A percentile compares a stretch with the other conserved stretches of the same genome.
These are phyloP conservation scores for Coenobita brevimanus DNA, from an alignment of 1,140 invertebrate species.

Conservation along the genomic window DNA sequence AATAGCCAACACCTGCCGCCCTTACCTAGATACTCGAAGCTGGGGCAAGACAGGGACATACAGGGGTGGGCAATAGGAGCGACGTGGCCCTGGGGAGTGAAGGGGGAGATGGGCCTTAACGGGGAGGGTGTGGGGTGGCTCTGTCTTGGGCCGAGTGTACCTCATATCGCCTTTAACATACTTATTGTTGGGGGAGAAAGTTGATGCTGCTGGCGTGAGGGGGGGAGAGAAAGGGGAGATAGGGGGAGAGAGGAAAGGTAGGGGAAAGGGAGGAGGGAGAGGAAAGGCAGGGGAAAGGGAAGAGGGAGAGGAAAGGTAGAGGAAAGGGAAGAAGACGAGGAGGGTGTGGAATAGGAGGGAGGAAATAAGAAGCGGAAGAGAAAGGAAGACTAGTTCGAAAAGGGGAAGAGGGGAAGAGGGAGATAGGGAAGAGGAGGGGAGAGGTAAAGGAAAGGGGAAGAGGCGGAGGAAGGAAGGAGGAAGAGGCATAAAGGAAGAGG, in stretches of 20 bases:
- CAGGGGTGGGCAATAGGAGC: too few species aligned
- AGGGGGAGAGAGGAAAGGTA: neutral
- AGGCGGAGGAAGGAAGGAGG: neutral
- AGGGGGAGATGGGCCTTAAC: too few species aligned
- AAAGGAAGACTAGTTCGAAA: neutral
- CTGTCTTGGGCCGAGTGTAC: too few species aligned
- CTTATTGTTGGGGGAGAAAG: neutral
- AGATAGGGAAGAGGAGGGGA: neutral
- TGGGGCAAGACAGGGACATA: too few species aligned
- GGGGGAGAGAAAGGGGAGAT: neutral
- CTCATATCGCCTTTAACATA: too few species aligned
- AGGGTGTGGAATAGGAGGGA: neutral
- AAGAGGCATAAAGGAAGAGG: neutral
- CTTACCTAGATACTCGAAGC: too few species aligned
- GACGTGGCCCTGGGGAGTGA: too few species aligned
- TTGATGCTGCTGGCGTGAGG: neutral
- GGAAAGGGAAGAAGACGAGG: neutral
- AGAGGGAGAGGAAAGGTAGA: neutral
- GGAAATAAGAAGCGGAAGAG: neutral
- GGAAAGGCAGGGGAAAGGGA: neutral
- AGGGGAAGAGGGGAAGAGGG: neutral
- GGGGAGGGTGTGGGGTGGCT: too few species aligned
- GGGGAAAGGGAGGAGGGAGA: too few species aligned
- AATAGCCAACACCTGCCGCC: too few species aligned
- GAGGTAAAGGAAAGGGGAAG: neutral